Conservation (phyloP, 2,888 invertebrate species). For the Gortyna flavago region DNA sequence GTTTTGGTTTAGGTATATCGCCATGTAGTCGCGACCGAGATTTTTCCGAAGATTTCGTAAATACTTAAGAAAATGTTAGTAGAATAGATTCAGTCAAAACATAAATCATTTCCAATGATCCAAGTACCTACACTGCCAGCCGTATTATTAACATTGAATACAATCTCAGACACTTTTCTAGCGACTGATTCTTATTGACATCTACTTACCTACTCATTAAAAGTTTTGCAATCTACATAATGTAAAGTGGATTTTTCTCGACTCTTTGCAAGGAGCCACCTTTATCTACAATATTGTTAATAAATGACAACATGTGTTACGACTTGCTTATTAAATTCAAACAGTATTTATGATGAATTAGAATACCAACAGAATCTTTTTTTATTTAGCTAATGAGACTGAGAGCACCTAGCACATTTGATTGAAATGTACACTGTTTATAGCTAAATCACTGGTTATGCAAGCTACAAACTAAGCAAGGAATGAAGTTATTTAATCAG, state of each 20-base stretch:
- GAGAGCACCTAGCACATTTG: neutral
- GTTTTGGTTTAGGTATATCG: conserved; percentile 18
- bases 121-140: neutral
- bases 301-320: neutral
- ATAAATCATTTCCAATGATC: neutral
- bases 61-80: neutral
- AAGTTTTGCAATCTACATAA: neutral
- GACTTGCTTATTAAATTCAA: neutral
- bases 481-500: neutral
- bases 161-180: neutral
- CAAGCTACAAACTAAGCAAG: neutral
- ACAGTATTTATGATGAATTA: neutral
- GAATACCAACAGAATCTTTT: neutral
- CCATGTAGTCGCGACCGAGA: neutral
- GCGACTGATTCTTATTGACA: neutral
- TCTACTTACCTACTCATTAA: neutral
- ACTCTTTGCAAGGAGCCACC: neutral
- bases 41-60: neutral
- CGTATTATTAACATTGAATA: neutral
- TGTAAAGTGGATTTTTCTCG: neutral
- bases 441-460: neutral
- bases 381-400: neutral
- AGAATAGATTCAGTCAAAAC: neutral
- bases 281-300: neutral
- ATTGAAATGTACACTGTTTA: neutral